Evolutionary conservation across 2,797 vertebrate genomes (phyloP).

Genomic region (Cichlasoma orientale): DNA sequence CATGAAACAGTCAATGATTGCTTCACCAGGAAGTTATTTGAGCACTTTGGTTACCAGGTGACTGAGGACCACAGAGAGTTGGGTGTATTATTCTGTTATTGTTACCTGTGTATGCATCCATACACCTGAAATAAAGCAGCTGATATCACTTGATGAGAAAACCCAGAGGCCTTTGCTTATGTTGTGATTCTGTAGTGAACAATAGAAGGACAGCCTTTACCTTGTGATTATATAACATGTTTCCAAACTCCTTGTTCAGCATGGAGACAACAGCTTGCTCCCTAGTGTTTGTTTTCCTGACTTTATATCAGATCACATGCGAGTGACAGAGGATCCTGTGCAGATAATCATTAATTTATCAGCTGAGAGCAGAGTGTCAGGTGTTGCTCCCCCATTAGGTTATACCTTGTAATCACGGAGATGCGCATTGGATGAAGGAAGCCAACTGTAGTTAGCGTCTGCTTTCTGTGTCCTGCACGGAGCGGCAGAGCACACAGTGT

Average conservation of each 20-base stretch:
- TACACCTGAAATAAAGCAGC: background rate
- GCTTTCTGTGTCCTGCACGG: conserved; percentile 16
- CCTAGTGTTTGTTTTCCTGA: conserved; percentile 22
- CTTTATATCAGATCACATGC: conserved; percentile 73
- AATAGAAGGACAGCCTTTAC: background rate
- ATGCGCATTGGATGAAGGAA: conserved; percentile 36
- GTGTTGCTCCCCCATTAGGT: conserved; percentile 58
- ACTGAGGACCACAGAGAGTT: conserved; percentile 10
- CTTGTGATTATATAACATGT: conserved; percentile 13
- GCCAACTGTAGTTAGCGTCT: background rate
- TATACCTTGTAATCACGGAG: conserved; percentile 60
- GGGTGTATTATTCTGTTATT: conserved; percentile 11
- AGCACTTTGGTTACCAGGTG: conserved; percentile 24
- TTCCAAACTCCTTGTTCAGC: background rate
- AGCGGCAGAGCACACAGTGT: background rate
- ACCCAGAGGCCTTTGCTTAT: background rate
- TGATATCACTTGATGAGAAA: background rate
- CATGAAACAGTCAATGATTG: conserved; percentile 12
- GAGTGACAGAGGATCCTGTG: conserved; percentile 66
- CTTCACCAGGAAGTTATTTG: conserved; percentile 36
- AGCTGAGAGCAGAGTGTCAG: conserved; percentile 59
- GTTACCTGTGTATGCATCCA: conserved; percentile 16
- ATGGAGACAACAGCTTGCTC: conserved; percentile 12
- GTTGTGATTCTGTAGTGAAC: background rate
- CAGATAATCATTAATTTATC: conserved; percentile 75